Base-by-base conservation (phyloP, 1,140 invertebrate genomes). In the Cydia fagiglandana region DNA sequence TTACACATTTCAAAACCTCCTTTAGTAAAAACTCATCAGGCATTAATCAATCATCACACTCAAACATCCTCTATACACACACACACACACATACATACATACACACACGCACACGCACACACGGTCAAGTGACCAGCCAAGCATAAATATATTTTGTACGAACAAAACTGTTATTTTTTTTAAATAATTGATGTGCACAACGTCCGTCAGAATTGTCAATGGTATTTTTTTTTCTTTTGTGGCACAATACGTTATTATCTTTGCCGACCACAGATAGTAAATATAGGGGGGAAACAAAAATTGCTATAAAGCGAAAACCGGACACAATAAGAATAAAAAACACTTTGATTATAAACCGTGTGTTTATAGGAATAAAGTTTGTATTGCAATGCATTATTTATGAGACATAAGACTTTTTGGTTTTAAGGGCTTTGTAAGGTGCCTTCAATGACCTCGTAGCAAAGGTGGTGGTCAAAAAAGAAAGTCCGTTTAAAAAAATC, bases 151-250 rank as follows among this genome's bases (percentile, higher is more conserved):
- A 92, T 90, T 92, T 90, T 92, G 90, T 91, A 83, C 81, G 83
- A 77, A 92, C 90, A 91, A 92, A 92, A 92, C 90, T 92, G 89
- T 90, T 92, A 92, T 92, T 92, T 92, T 88, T 53, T 47, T 47
- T 47, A 84, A 91, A 91, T 91, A 91, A 90, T 89, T 89, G 86
- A 89, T 90, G 87, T 79, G 78, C 83, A 79, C 81, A 87, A 84
- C 89, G 86, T 87, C 61, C 45, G 73, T 79, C 77, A 78, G 81
- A 75, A 86, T 88, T 89, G 88, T 86, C 83, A 86, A 83, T 88
- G 82, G 80, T 77, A 75, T 84, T 80, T 88, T 86, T 86, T 88
- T 87, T 88, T 83, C 83, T 85, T 86, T 88, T 88, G 86, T 88
- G 76, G 53, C 70, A 47, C 74, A 61, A 76, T 74, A 64, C 70